Percentiles rank a stretch among this genome's conserved stretches.
These are phyloP conservation scores for Telenomus remus DNA, from an alignment of 1,140 invertebrate species.

Conservation along the genomic window DNA sequence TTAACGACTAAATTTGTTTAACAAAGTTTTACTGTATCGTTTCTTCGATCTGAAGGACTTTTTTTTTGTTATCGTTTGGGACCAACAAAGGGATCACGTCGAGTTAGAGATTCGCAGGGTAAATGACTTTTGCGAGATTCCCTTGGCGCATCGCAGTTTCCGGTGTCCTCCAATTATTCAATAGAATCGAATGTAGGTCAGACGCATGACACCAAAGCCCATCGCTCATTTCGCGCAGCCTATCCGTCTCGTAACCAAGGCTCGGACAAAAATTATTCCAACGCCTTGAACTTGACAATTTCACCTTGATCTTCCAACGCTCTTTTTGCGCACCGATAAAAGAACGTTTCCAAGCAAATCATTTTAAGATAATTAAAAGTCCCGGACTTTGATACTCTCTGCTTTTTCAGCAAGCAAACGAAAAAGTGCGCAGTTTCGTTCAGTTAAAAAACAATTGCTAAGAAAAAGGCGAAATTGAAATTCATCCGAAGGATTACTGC, in stretches of 20 bases:
- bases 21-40: too few species aligned
- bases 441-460: too few species aligned
- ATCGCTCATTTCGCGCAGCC: slow-evolving; percentile 34
- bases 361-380: background rate
- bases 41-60: too few species aligned
- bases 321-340: background rate
- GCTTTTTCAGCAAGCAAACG: too few species aligned
- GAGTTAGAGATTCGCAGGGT: background rate
- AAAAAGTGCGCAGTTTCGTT: too few species aligned
- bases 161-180: slow-evolving; percentile 52
- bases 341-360: background rate
- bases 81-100: too few species aligned
- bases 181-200: slow-evolving; percentile 63
- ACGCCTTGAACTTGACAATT: slow-evolving; percentile 50
- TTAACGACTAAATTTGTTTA: too few species aligned
- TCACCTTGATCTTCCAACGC: slow-evolving; percentile 24
- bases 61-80: too few species aligned
- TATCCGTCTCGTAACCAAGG: slow-evolving; percentile 23
- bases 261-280: slow-evolving; percentile 30
- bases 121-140: slow-evolving; percentile 10
- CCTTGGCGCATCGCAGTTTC: slow-evolving; percentile 9
- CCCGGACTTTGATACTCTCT: too few species aligned
- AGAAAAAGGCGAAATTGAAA: too few species aligned
- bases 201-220: slow-evolving; percentile 25
- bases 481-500: too few species aligned